Conservation (phyloP, 2,113 vertebrate genomes). For the Maccullochella peelii region DNA sequence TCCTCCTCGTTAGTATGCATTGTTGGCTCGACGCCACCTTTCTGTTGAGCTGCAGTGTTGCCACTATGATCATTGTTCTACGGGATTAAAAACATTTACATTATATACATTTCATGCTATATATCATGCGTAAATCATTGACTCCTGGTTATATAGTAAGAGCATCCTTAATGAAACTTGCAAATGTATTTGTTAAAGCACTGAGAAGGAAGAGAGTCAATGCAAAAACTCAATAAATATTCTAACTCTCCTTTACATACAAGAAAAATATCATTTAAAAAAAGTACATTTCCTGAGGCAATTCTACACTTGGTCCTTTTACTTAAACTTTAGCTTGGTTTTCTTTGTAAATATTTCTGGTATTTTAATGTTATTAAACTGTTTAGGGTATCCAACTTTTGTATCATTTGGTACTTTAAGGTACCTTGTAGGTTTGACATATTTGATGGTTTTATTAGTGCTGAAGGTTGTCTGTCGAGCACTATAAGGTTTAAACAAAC, state of each 20-base stretch:
- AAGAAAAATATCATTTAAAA: neutral
- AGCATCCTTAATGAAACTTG: conserved; percentile 25
- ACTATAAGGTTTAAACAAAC: neutral
- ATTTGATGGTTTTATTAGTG: neutral
- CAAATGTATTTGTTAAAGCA: conserved; percentile 33
- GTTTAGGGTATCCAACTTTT: neutral
- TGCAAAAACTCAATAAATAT: neutral
- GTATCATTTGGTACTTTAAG: neutral
- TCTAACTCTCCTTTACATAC: neutral
- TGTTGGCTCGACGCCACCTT: conserved; percentile 60
- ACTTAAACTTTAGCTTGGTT: neutral
- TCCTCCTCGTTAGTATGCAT: conserved; percentile 63
- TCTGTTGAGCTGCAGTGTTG: conserved; percentile 39
- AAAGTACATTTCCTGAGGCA: neutral
- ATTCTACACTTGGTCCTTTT: neutral
- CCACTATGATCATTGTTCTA: conserved; percentile 48
- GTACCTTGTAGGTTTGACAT: neutral
- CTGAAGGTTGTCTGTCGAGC: neutral
- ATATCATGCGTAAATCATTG: conserved; percentile 56
- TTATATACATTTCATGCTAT: conserved; percentile 33
- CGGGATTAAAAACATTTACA: conserved; percentile 5
- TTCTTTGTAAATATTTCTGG: neutral
- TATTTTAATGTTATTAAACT: neutral
- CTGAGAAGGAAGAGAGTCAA: neutral
- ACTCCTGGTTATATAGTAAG: conserved; percentile 41